phyloP scores from a whole-genome alignment of 1,140 invertebrate genomes.

The Aphaenogaster rudis region DNA sequence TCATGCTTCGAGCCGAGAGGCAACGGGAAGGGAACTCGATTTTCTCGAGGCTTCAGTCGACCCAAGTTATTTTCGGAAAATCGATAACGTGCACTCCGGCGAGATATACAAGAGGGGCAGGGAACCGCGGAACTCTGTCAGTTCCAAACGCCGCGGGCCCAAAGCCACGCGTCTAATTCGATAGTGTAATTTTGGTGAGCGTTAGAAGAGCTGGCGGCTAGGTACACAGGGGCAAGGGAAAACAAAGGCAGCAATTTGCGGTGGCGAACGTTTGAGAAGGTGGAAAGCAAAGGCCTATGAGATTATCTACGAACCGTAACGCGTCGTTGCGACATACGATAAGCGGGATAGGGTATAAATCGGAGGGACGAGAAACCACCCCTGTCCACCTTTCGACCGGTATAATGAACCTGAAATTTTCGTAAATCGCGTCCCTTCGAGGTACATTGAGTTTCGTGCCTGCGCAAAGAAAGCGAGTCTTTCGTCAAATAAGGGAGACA shows the following conservation, averaged over 20 bases:
- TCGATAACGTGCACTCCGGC: conserved; percentile 40
- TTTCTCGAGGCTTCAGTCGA: conserved; percentile 55
- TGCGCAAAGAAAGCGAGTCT: conserved; percentile 11
- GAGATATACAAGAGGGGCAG: background rate
- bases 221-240: conserved; percentile 25
- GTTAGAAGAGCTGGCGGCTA: conserved; percentile 4
- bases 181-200: conserved; percentile 28
- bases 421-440: background rate
- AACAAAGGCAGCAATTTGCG: conserved; percentile 39
- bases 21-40: conserved; percentile 41
- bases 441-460: conserved; percentile 15
- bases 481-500: conserved; percentile 19
- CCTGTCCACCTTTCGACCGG: background rate
- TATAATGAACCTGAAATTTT: conserved; percentile 44
- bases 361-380: background rate
- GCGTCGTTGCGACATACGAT: conserved; percentile 58
- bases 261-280: conserved; percentile 38
- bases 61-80: conserved; percentile 51
- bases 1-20: background rate
- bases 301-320: conserved; percentile 41
- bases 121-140: conserved; percentile 31
- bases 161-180: conserved; percentile 45
- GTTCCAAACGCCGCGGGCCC: conserved; percentile 28
- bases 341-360: conserved; percentile 13
- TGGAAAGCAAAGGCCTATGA: background rate